Conservation (phyloP, 2,113 vertebrate species). For the Numenius arquata region DNA sequence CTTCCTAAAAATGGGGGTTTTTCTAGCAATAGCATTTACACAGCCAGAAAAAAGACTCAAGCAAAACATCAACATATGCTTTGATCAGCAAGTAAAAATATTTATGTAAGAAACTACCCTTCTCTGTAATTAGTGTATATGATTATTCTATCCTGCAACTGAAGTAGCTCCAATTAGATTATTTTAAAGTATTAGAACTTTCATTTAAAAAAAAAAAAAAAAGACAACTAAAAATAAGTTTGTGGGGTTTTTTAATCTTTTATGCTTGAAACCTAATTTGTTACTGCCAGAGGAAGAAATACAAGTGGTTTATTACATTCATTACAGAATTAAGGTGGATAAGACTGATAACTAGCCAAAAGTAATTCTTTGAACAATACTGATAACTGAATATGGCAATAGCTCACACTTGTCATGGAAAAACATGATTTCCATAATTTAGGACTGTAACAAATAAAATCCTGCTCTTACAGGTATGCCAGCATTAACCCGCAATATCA, state of each 20-base stretch:
- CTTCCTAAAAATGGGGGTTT: background rate
- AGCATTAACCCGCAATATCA: background rate
- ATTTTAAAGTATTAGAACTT: background rate
- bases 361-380: background rate
- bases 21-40: background rate
- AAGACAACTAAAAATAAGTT: background rate
- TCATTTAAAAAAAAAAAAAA: background rate
- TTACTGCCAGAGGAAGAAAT: background rate
- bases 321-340: background rate
- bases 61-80: background rate
- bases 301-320: conserved; percentile 15
- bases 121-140: background rate
- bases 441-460: background rate
- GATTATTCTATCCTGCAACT: background rate
- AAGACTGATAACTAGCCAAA: conserved; percentile 19
- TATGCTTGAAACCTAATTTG: background rate
- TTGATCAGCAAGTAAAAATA: background rate
- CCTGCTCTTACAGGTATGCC: background rate
- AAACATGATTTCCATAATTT: background rate
- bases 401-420: background rate
- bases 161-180: background rate
- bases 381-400: background rate
- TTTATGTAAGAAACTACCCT: background rate
- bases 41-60: background rate
- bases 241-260: background rate